A percentile compares a stretch with the other conserved stretches of the same genome.
These are phyloP conservation scores for Clarias macrocephalus DNA, from an alignment of 2,113 vertebrate species.

Conservation along the genomic window DNA sequence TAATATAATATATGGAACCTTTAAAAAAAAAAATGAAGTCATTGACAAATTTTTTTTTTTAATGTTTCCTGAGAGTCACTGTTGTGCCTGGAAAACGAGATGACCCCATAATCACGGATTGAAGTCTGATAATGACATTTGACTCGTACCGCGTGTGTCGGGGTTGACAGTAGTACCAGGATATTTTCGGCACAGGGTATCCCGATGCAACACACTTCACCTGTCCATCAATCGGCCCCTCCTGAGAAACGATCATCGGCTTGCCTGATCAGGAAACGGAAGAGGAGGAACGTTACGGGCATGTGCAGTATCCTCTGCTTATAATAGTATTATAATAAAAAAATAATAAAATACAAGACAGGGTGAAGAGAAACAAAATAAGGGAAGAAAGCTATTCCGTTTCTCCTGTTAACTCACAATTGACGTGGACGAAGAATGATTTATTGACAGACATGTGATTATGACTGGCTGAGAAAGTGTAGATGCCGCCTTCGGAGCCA, in stretches of 20 bases:
- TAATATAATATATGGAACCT: neutral
- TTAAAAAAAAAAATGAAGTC: neutral
- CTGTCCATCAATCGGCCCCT: slow-evolving; percentile 82
- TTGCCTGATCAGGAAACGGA: slow-evolving; percentile 75
- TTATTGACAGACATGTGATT: slow-evolving; percentile 77
- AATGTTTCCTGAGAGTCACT: no score
- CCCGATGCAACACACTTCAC: slow-evolving; percentile 89
- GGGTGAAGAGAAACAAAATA: neutral
- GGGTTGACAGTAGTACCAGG: slow-evolving; percentile 89
- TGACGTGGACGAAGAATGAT: slow-evolving; percentile 88
- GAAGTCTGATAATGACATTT: neutral
- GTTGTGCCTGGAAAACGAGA: no score
- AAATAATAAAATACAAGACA: neutral
- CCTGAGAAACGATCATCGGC: slow-evolving; percentile 84
- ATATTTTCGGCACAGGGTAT: slow-evolving; percentile 87
- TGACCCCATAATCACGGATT: neutral
- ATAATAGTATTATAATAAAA: neutral
- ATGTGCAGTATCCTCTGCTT: neutral
- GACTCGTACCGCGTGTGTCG: slow-evolving; percentile 81
- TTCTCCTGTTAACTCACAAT: slow-evolving; percentile 75
- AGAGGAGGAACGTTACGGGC: slow-evolving; percentile 22
- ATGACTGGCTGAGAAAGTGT: slow-evolving; percentile 85
- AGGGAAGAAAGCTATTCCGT: neutral
- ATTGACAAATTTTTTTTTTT: no score
- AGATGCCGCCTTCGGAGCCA: slow-evolving; percentile 87